Evolutionary conservation across 1,140 invertebrate genomes (phyloP).

Genomic region (Lordiphosa mommai): DNA sequence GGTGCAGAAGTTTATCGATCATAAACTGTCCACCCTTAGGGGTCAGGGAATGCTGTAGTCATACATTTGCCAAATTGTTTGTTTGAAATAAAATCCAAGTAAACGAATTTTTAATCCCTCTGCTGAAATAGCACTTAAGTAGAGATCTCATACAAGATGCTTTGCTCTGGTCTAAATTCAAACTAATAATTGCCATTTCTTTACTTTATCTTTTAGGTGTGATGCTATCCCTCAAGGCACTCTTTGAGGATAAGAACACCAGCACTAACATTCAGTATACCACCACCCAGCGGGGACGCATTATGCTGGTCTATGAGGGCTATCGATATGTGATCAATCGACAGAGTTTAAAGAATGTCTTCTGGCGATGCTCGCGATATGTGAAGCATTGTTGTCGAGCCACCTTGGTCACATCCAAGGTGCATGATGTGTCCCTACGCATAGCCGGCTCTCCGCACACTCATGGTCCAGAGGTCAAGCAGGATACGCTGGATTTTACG

Average conservation of each 20-base stretch:
- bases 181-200: neutral
- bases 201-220: conserved; percentile 45
- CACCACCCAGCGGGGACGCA: conserved; percentile 73
- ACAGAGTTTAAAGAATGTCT: conserved; percentile 76
- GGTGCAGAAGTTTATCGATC: conserved; percentile 54
- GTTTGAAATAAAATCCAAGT: conserved; percentile 45
- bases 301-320: conserved; percentile 76
- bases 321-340: conserved; percentile 77
- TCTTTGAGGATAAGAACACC: conserved; percentile 63
- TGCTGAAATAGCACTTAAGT: conserved; percentile 16
- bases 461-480: conserved; percentile 65
- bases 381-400: conserved; percentile 75
- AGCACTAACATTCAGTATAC: conserved; percentile 56
- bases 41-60: conserved; percentile 15
- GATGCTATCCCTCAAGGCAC: conserved; percentile 56
- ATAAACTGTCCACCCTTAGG: conserved; percentile 56
- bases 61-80: conserved; percentile 30
- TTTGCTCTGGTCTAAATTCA: conserved; percentile 3
- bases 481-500: conserved; percentile 55
- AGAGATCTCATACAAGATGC: neutral
- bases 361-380: conserved; percentile 77
- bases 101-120: conserved; percentile 14
- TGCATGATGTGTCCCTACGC: conserved; percentile 53
- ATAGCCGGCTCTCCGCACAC: conserved; percentile 72
- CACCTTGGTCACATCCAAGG: conserved; percentile 74